Evolutionary conservation across 2,888 invertebrate genomes (phyloP).

Genomic region (Tachina fera): DNA sequence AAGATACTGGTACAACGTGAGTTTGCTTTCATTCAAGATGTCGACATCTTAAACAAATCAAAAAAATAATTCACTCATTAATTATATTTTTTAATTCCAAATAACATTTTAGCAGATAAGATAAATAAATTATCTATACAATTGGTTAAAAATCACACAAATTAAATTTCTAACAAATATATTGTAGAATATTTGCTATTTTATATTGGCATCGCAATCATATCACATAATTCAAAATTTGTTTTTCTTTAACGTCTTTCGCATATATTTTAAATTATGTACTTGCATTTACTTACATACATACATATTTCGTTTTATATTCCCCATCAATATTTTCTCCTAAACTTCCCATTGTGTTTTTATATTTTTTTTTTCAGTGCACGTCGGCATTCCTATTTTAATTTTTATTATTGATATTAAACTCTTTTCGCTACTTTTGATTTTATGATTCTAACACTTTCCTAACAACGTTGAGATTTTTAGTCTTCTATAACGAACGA

Average conservation of each 20-base stretch:
- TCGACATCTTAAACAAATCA: slow-evolving; percentile 47
- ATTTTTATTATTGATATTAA: slow-evolving; percentile 57
- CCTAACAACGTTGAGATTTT: slow-evolving; percentile 35
- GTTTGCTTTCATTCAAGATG: slow-evolving; percentile 74
- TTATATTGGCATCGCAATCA: background rate
- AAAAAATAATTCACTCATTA: slow-evolving; percentile 14
- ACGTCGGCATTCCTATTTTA: slow-evolving; percentile 74
- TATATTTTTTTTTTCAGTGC: slow-evolving; percentile 73
- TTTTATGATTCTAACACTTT: slow-evolving; percentile 30
- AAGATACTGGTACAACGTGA: slow-evolving; percentile 81
- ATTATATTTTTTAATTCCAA: slow-evolving; percentile 21
- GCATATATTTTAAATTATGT: slow-evolving; percentile 20
- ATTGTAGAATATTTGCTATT: slow-evolving; percentile 14
- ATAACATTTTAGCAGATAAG: slow-evolving; percentile 41
- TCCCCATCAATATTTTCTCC: slow-evolving; percentile 45
- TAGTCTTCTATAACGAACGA: slow-evolving; percentile 48
- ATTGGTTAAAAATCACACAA: slow-evolving; percentile 6
- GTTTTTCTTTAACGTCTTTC: slow-evolving; percentile 5
- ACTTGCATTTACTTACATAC: slow-evolving; percentile 12
- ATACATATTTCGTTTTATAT: slow-evolving; percentile 22
- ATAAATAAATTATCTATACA: slow-evolving; percentile 15
- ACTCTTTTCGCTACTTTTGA: slow-evolving; percentile 1
- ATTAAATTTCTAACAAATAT: slow-evolving; percentile 21
- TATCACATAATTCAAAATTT: slow-evolving; percentile 1
- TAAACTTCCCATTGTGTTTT: slow-evolving; percentile 43